phyloP scores from a whole-genome alignment of 2,113 vertebrate genomes.

The Globicephala melas region DNA sequence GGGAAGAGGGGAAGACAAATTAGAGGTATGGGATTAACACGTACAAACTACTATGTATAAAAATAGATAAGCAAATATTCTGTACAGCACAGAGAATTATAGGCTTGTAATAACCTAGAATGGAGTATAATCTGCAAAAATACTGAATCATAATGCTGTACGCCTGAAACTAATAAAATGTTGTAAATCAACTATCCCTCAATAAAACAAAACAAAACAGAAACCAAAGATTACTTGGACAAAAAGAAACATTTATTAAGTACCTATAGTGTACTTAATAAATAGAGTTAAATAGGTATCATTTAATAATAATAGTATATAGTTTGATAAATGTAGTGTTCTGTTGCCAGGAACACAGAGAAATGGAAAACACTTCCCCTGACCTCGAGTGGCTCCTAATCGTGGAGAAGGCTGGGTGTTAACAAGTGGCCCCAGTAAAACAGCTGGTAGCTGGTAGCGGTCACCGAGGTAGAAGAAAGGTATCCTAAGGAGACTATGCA shows the following conservation, averaged over 20 bases:
- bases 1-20: too few relatives aligned
- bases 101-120: background rate
- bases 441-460: rapidly evolving
- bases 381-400: background rate
- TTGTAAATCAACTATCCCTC: too few relatives aligned
- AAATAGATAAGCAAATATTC: background rate
- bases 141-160: background rate
- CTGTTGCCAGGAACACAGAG: background rate
- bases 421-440: background rate
- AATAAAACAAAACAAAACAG: background rate
- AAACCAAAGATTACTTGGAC: background rate
- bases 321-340: background rate
- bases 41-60: background rate
- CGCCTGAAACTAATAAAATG: background rate
- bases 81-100: background rate
- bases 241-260: background rate
- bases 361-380: background rate
- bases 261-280: background rate
- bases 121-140: background rate
- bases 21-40: background rate
- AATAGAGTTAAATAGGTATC: background rate
- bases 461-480: background rate
- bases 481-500: background rate
- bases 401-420: background rate
- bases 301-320: background rate